These are phyloP conservation scores for Dendrophyllia cribrosa DNA, from an alignment of 64 coral and sea anemone species.

Conservation along the genomic window DNA sequence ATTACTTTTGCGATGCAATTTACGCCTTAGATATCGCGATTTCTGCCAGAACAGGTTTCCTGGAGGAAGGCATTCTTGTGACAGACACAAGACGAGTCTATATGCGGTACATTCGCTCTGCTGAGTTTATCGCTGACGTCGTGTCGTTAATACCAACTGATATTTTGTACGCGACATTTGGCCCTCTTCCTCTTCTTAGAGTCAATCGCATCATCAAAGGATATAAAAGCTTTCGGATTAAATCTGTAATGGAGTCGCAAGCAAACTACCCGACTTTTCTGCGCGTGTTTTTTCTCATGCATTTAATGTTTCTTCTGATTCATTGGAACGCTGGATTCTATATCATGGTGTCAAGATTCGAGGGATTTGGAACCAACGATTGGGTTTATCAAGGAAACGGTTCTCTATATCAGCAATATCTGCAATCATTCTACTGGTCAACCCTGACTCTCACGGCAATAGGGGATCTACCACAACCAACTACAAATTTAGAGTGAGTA, in stretches of 20 bases:
- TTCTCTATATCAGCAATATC: conserved; percentile 93
- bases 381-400: conserved; percentile 97
- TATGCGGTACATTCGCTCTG: conserved; percentile 67
- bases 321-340: conserved; percentile 98
- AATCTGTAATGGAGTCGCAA: conserved; percentile 87
- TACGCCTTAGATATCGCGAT: conserved; percentile 86
- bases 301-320: conserved; percentile 95
- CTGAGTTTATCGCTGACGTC: conserved; percentile 72
- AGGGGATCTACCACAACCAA: conserved; percentile 85
- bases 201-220: conserved; percentile 86
- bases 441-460: conserved; percentile 91
- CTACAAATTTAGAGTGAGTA: conserved; percentile 92
- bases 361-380: conserved; percentile 93
- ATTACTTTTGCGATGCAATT: conserved; percentile 88
- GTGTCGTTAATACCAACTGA: conserved; percentile 87
- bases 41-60: conserved; percentile 76
- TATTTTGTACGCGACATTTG: conserved; percentile 75
- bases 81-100: conserved; percentile 58
- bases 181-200: conserved; percentile 77
- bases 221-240: conserved; percentile 91
- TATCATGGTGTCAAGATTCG: conserved; percentile 81
- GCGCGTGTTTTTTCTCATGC: conserved; percentile 93
- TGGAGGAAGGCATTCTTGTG: conserved; percentile 94
- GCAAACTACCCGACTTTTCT: conserved; percentile 91
- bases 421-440: conserved; percentile 98